These are phyloP conservation scores for Drosophila mercatorum DNA, from an alignment of 2,888 invertebrate species.

Conservation along the genomic window DNA sequence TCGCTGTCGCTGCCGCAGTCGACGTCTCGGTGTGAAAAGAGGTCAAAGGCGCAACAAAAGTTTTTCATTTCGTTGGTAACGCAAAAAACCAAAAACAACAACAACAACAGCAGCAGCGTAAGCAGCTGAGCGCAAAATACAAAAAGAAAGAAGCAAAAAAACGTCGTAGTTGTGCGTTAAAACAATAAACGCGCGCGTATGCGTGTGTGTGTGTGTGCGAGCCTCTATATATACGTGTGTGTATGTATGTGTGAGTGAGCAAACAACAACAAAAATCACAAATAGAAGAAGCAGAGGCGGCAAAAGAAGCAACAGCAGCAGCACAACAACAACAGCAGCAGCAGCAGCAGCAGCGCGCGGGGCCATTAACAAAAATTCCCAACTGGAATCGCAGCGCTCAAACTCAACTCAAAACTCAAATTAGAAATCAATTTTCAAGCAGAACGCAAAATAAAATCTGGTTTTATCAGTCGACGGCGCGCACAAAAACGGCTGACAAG, in stretches of 20 bases:
- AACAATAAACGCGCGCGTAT: slow-evolving; percentile 64
- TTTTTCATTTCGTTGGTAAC: slow-evolving; percentile 63
- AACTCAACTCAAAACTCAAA: slow-evolving; percentile 53
- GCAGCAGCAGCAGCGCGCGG: slow-evolving; percentile 53
- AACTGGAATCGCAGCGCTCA: slow-evolving; percentile 46
- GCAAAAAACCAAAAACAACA: slow-evolving; percentile 37
- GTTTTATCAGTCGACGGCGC: slow-evolving; percentile 66
- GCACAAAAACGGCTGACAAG: slow-evolving; percentile 54
- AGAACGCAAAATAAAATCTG: slow-evolving; percentile 70
- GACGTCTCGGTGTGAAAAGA: slow-evolving; percentile 69
- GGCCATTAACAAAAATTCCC: slow-evolving; percentile 64
- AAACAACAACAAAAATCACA: slow-evolving; percentile 65
- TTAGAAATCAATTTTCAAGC: slow-evolving; percentile 69
- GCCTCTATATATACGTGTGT: background rate
- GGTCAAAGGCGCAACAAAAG: slow-evolving; percentile 79
- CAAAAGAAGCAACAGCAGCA: slow-evolving; percentile 30
- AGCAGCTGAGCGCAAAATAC: slow-evolving; percentile 67
- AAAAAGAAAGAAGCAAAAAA: slow-evolving; percentile 48
- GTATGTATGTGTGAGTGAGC: slow-evolving; percentile 45
- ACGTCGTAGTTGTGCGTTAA: slow-evolving; percentile 77
- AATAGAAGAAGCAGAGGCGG: slow-evolving; percentile 28
- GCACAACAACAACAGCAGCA: slow-evolving; percentile 34
- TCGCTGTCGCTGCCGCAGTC: slow-evolving; percentile 37
- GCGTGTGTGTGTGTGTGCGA: slow-evolving; percentile 39
- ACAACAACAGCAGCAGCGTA: slow-evolving; percentile 28